Evolutionary conservation across 2,888 invertebrate genomes (phyloP).

Genomic region (Melanostoma mellinum): DNA sequence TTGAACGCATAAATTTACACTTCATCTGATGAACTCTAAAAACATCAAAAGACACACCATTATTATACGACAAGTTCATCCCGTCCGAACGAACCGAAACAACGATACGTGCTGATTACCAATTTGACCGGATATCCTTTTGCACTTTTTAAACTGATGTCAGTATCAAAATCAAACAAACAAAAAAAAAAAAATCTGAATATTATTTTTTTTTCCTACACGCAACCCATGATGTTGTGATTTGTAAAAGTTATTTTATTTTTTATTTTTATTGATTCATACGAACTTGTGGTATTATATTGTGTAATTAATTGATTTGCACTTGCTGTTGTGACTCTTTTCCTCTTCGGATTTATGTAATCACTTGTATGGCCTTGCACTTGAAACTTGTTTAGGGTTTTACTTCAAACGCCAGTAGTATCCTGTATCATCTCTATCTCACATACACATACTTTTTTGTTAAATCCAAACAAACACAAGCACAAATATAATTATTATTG

Average conservation of each 20-base stretch:
- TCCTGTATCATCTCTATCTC: background rate
- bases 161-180: background rate
- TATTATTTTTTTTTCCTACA: conserved; percentile 11
- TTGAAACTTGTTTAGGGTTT: conserved; percentile 43
- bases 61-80: background rate
- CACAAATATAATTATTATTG: conserved; percentile 8
- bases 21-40: background rate
- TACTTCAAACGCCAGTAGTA: conserved; percentile 4
- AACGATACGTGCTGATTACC: conserved; percentile 2
- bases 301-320: conserved; percentile 54
- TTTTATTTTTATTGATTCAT: conserved; percentile 21
- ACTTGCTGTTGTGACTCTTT: background rate
- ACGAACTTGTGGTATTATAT: conserved; percentile 40
- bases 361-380: conserved; percentile 61
- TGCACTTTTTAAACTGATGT: conserved; percentile 10
- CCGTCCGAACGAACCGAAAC: background rate
- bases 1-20: no score
- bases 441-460: conserved; percentile 1
- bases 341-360: conserved; percentile 52
- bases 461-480: conserved; percentile 15
- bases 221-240: conserved; percentile 42
- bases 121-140: conserved; percentile 10
- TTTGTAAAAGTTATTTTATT: conserved; percentile 2
- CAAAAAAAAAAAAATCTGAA: conserved; percentile 5
- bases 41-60: background rate